Evolutionary conservation across 2,113 vertebrate species (phyloP), one percentile per base, ranked within the genome.

Genomic region (Glaucidium brasilianum): DNA sequence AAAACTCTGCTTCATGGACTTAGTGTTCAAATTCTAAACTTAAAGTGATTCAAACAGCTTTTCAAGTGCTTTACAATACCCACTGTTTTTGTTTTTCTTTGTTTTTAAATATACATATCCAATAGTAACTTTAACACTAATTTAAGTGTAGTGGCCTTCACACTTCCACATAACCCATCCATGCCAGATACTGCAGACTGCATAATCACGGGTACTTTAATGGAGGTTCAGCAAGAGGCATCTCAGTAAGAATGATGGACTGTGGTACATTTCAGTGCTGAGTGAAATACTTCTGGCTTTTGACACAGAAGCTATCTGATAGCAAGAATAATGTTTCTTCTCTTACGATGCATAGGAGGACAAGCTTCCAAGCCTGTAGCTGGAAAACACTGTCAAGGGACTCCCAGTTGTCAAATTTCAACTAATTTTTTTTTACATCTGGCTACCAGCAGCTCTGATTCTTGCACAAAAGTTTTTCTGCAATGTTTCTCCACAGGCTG

Each of bases 1-100:
- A 74, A 74, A 88, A 95, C 23, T 88, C 53, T 81, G 35, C 55
- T 90, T 90, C 58, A 34, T 47, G 34, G 32, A 60, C 16, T 53
- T 41, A 73, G 21, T 0, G 1, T 75, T 37, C 18, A 59, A 63
- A 68, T n/a, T 58, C 43, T 53, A 60, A 77, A 83, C 15, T 55
- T 47, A 37, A 90, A 68, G 23, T 19, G 6, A 41, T 86, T 52
- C 32, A 52, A 52, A 89, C 83, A 5, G 2, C 18, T 96, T 93
- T 88, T 74, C 11, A 71, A 77, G 20, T 58, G 16, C 63, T 88
- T 83, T 74, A 37, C 4, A 62, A 62, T 35, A 5, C 34, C 21
- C 20, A 34, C 6, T 32, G 29, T 0, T 45, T 64, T 53, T 75
- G 2, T 29, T 69, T 92, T 45, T 13, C 11, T 5, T 49, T 49